Evolutionary conservation across 2,113 vertebrate genomes (phyloP).

Genomic region (Dascyllus trimaculatus): DNA sequence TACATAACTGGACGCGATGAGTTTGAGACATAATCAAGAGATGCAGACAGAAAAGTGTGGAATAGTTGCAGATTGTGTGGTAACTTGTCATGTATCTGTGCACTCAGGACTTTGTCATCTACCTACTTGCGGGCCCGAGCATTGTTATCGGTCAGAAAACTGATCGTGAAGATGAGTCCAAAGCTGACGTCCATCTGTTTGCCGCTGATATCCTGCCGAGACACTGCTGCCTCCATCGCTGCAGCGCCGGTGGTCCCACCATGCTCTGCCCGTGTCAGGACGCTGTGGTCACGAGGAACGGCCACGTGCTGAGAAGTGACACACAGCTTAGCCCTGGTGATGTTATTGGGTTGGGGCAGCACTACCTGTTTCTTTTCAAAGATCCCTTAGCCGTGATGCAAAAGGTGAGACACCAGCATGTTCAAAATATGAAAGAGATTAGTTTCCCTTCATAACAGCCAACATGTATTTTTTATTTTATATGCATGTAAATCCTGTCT

Average conservation of each 20-base stretch:
- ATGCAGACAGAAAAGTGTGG: too few relatives aligned
- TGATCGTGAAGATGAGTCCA: conserved; percentile 36
- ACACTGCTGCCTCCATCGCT: conserved; percentile 81
- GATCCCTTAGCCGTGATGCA: conserved; percentile 68
- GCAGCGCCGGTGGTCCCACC: conserved; percentile 26
- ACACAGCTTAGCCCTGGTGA: conserved; percentile 81
- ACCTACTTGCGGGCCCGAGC: conserved; percentile 72
- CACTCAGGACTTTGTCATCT: conserved; percentile 84
- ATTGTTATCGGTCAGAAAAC: conserved; percentile 73
- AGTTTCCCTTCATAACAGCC: background rate
- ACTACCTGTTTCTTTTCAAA: conserved; percentile 87
- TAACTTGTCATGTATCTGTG: conserved; percentile 17
- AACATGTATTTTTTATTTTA: too few relatives aligned
- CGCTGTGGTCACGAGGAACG: conserved; percentile 78
- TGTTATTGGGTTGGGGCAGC: conserved; percentile 81
- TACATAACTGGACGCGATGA: too few relatives aligned
- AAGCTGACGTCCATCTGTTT: conserved; percentile 73
- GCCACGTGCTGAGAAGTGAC: conserved; percentile 65
- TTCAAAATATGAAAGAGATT: background rate
- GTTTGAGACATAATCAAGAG: background rate
- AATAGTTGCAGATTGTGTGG: too few relatives aligned
- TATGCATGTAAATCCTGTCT: background rate
- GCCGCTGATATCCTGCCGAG: conserved; percentile 78
- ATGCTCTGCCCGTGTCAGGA: conserved; percentile 65
- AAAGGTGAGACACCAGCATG: conserved; percentile 41